Conservation (phyloP, 2,797 vertebrate genomes). For the Catamblyrhynchus diadema region DNA sequence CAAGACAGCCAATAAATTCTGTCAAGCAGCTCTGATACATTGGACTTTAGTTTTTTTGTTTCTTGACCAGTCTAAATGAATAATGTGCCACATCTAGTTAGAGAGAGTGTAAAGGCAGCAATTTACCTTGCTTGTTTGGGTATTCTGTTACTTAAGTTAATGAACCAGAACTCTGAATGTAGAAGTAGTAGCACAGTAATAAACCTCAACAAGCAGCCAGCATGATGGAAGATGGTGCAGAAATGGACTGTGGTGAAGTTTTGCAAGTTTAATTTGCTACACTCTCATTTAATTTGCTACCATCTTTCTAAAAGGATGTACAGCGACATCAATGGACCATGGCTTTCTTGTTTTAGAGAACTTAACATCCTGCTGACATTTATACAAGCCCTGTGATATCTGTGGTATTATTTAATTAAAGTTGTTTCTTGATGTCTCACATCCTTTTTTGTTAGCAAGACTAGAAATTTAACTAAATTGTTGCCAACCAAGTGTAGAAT, state of each 20-base stretch:
- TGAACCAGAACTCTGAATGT: constrained; percentile 37
- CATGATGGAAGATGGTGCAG: neutral
- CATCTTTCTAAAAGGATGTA: neutral
- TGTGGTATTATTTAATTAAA: neutral
- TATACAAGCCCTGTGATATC: neutral
- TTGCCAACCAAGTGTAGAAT: neutral
- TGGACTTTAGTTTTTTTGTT: neutral
- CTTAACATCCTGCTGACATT: neutral
- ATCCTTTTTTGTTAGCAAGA: neutral
- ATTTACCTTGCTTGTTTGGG: constrained; percentile 35
- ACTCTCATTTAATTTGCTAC: neutral
- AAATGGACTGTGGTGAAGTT: neutral
- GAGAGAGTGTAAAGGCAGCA: constrained; percentile 26
- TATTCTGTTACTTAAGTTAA: constrained; percentile 39
- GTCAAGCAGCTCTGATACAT: constrained; percentile 8
- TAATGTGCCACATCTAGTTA: constrained; percentile 23
- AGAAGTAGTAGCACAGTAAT: neutral
- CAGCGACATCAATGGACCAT: neutral
- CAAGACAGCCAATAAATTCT: constrained; percentile 43
- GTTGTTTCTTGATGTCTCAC: neutral
- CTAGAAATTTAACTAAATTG: neutral
- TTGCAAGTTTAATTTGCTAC: constrained; percentile 26
- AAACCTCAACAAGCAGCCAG: constrained; percentile 5
- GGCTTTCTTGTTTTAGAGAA: neutral
- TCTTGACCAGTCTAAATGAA: constrained; percentile 45